Evolutionary conservation across 2,113 vertebrate species (phyloP).

Genomic region (Python bivittatus): DNA sequence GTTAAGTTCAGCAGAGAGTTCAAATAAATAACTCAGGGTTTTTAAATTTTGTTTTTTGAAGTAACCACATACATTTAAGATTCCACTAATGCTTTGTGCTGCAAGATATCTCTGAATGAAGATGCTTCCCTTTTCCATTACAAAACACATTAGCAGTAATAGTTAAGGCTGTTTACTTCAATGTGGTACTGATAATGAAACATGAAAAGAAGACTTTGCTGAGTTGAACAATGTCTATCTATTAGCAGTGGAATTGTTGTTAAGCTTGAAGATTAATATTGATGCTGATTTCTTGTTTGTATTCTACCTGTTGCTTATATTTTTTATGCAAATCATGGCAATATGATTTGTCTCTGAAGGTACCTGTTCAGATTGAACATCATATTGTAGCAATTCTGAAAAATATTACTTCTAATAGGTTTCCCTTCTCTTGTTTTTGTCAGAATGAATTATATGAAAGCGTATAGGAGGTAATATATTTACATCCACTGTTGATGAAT

Average conservation of each 20-base stretch:
- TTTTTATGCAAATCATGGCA: background rate
- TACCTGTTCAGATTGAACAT: background rate
- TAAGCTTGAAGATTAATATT: constrained; percentile 1
- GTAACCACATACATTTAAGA: background rate
- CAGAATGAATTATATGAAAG: background rate
- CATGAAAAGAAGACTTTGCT: background rate
- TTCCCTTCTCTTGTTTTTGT: background rate
- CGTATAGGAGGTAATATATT: background rate
- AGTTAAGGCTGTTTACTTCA: background rate
- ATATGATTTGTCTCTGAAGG: background rate
- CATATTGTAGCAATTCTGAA: background rate
- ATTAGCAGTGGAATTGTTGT: background rate
- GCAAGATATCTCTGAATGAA: background rate
- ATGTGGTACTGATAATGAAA: constrained; percentile 1
- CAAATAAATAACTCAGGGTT: background rate
- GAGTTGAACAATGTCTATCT: background rate
- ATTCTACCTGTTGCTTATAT: background rate
- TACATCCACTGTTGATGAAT: background rate
- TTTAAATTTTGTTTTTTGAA: constrained; percentile 9
- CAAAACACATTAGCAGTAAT: background rate
- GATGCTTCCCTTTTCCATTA: constrained; percentile 14
- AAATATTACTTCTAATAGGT: background rate
- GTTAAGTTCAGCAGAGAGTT: constrained; percentile 44
- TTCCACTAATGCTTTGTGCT: constrained; percentile 6
- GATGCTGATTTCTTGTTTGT: background rate